Conservation (phyloP, 2,113 vertebrate species). For the Oreochromis aureus region DNA sequence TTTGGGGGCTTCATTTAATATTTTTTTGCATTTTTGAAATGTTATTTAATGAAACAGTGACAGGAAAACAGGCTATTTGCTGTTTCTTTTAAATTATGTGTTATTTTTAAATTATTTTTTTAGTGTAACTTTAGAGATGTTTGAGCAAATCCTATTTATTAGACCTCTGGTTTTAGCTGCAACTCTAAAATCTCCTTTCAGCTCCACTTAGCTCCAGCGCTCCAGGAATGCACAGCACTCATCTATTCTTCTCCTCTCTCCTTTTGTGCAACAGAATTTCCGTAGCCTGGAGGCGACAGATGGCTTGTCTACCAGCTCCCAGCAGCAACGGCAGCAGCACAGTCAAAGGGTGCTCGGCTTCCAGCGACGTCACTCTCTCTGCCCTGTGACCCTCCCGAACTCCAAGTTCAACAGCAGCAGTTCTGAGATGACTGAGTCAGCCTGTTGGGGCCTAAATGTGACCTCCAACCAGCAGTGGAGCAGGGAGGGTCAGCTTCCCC, state of each 20-base stretch:
- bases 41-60: background rate
- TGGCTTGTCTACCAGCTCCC: background rate
- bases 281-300: constrained; percentile 59
- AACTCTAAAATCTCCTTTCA: background rate
- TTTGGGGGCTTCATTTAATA: background rate
- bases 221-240: constrained; percentile 35
- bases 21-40: background rate
- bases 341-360: constrained; percentile 53
- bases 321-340: constrained; percentile 20
- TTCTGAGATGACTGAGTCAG: constrained; percentile 4
- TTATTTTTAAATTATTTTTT: rapidly evolving
- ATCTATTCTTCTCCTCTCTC: constrained; percentile 9
- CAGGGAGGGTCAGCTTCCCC: constrained; percentile 48
- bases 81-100: background rate
- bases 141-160: background rate
- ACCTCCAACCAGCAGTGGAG: constrained; percentile 49
- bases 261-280: constrained; percentile 66
- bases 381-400: constrained; percentile 67
- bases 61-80: background rate
- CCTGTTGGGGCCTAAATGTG: constrained; percentile 45
- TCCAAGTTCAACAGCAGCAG: constrained; percentile 61
- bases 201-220: background rate
- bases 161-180: background rate
- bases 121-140: background rate
- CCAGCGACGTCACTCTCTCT: constrained; percentile 71